A percentile compares a stretch with the other conserved stretches of the same genome.
Evolutionary conservation across 2,888 invertebrate genomes (phyloP).

Genomic region (Aphidius colemani): DNA sequence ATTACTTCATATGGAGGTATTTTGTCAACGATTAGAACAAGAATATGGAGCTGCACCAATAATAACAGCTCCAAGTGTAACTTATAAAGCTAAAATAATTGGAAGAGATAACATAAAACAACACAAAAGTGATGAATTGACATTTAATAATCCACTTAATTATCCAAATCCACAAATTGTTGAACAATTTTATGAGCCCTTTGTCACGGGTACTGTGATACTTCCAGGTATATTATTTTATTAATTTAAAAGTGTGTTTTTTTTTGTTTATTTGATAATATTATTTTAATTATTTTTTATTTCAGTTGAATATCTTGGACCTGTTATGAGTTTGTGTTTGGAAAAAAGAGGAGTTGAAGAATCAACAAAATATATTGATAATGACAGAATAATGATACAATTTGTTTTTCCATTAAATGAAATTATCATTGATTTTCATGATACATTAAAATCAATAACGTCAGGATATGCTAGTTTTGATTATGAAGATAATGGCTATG

Average conservation of each 20-base stretch:
- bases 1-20: constrained; percentile 85
- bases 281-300: constrained; percentile 18
- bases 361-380: constrained; percentile 78
- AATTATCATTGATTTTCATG: constrained; percentile 94
- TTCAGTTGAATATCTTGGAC: constrained; percentile 70
- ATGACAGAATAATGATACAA: constrained; percentile 78
- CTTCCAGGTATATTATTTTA: constrained; percentile 66
- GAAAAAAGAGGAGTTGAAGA: constrained; percentile 76
- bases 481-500: constrained; percentile 87
- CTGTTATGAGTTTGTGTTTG: constrained; percentile 73
- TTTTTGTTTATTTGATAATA: not conserved
- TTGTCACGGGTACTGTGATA: constrained; percentile 87
- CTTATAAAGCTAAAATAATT: constrained; percentile 78
- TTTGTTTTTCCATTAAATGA: constrained; percentile 89
- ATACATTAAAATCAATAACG: constrained; percentile 82
- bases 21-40: constrained; percentile 82
- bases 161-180: constrained; percentile 73
- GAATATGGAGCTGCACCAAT: constrained; percentile 83
- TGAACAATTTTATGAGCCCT: constrained; percentile 81
- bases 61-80: constrained; percentile 84
- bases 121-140: constrained; percentile 65
- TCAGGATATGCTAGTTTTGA: constrained; percentile 97
- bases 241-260: not conserved
- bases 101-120: constrained; percentile 75
- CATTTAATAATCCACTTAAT: constrained; percentile 75